Evolutionary conservation across 2,888 invertebrate genomes (phyloP), one percentile per base, ranked within the genome.

Genomic region (Hipparchia semele): DNA sequence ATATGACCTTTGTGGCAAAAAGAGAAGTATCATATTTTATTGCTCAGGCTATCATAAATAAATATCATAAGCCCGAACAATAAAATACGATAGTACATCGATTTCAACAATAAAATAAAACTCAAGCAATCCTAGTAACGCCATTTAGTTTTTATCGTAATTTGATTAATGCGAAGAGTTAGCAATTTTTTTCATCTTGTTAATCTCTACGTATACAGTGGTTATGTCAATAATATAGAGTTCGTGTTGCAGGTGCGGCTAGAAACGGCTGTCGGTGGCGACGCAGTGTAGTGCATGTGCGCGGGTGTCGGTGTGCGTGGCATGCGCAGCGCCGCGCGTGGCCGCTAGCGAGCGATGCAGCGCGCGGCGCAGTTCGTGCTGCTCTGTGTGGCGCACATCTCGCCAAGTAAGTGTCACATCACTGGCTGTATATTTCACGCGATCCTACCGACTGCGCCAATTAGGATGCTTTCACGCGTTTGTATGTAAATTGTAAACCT

Each of bases 341-440:
- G 85, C 85, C 87, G 87, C 85, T 88, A 88, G 89, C 79, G 79
- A 84, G 88, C 82, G 79, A 90, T 88, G 86, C 80, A 81, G 86
- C 87, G 89, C 84, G 85, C 86, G 82, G 85, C 84, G 82, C 86
- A 81, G 78, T 84, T 88, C 80, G 88, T 87, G 80, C 85, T 90
- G 84, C 87, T 92, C 78, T 81, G 86, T 78, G 80, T 90, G 70
- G 87, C 89, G 79, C 87, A 89, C 78, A 82, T 90, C 65, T 80
- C 88, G 70, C 87, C 86, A 33, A 72, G 76, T 76, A 39, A 76
- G 76, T 76, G 10, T 0, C 45, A 10, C 3, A 58, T 8, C 39
- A 60, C 39, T 54, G 1, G 58, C 23, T 58, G 13, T 58, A 23
- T 59, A 33, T 1, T 7, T 45, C 39, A 39, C 39, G 7, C 46